Evolutionary conservation across 1,140 invertebrate genomes (phyloP).

Genomic region (Adelges cooleyi): DNA sequence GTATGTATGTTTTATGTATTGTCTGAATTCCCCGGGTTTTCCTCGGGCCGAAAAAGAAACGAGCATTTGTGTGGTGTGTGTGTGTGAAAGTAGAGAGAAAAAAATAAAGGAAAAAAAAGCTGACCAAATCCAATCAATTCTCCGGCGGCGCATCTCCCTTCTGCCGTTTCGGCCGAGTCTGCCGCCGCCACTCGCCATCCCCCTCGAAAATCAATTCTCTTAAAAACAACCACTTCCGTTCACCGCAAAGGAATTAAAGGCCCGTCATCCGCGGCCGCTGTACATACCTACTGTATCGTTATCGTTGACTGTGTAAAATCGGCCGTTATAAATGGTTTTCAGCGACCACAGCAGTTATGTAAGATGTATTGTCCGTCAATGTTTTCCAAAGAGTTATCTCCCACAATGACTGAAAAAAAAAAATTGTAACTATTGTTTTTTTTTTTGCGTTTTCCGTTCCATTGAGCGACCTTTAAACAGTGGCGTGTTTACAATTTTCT

Average conservation of each 20-base stretch:
- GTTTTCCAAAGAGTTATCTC: too few relatives aligned
- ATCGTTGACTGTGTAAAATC: too few relatives aligned
- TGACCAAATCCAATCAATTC: too few relatives aligned
- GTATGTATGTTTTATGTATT: conserved; percentile 27
- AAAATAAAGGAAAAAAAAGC: not conserved
- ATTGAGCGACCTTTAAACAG: too few relatives aligned
- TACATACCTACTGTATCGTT: too few relatives aligned
- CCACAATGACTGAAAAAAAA: too few relatives aligned
- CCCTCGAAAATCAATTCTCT: conserved; percentile 23
- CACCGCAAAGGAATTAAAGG: conserved; percentile 7
- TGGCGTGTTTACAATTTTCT: too few relatives aligned
- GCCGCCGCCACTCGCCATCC: not conserved
- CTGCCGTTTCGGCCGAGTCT: not conserved
- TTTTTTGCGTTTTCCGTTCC: too few relatives aligned
- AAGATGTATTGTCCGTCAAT: too few relatives aligned
- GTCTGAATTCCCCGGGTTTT: conserved; percentile 24
- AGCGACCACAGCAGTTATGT: not conserved
- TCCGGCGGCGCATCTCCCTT: not conserved
- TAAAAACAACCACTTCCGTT: conserved; percentile 11
- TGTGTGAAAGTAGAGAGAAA: not conserved
- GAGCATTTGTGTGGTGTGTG: not conserved
- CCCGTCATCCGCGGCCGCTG: too few relatives aligned
- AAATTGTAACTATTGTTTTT: too few relatives aligned
- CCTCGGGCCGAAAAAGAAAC: conserved; percentile 24
- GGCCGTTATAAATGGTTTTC: conserved; percentile 20